These are phyloP conservation scores for Phaethon lepturus DNA, from an alignment of 2,113 vertebrate genomes.

Conservation along the genomic window DNA sequence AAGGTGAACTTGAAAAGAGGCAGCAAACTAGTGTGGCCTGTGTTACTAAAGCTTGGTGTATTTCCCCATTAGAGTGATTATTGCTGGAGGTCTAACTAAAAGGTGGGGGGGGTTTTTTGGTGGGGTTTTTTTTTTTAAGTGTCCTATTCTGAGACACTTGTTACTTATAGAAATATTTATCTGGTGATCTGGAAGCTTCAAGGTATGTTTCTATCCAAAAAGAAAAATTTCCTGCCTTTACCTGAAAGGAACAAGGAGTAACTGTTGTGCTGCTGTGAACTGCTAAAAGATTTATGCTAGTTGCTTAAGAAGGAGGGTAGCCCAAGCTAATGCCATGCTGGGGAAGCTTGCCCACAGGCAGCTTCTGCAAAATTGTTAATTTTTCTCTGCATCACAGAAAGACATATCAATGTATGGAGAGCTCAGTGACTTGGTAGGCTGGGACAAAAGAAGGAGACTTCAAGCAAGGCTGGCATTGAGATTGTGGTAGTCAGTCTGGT, in stretches of 20 bases:
- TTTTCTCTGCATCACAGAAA: background rate
- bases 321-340: background rate
- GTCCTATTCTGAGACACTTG: background rate
- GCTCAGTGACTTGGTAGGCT: background rate
- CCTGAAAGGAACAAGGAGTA: background rate
- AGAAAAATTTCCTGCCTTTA: background rate
- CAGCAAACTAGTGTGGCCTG: accelerated
- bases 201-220: background rate
- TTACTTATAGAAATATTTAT: background rate
- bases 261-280: background rate
- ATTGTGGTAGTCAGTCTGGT: background rate
- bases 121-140: background rate
- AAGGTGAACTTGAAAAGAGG: background rate
- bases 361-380: background rate
- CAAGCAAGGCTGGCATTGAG: background rate
- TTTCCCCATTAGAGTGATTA: background rate
- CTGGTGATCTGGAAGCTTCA: background rate
- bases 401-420: background rate
- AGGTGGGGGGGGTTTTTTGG: background rate
- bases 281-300: background rate
- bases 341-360: background rate
- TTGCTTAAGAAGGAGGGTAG: background rate
- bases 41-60: background rate
- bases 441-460: background rate
- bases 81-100: background rate